Conservation (phyloP, 2,888 invertebrate species). For the Drosophila pegasa region DNA sequence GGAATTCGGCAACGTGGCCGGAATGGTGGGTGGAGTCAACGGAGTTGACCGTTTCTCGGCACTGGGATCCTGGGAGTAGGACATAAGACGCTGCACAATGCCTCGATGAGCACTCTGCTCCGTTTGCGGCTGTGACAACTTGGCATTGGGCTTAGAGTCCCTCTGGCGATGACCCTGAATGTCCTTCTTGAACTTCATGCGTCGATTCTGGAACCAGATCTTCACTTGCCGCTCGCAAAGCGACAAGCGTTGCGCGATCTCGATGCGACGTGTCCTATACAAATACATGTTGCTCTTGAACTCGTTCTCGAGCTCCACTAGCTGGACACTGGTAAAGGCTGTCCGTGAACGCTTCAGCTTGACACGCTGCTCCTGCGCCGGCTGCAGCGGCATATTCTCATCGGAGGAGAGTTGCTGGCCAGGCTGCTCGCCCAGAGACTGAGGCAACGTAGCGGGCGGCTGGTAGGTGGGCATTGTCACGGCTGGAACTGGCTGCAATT, state of each 20-base stretch:
- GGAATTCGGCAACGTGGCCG: conserved; percentile 10
- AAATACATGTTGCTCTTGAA: conserved; percentile 98
- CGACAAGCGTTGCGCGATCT: conserved; percentile 97
- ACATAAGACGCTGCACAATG: conserved; percentile 78
- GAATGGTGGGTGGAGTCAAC: not conserved
- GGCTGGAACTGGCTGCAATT: conserved; percentile 11
- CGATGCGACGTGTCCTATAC: conserved; percentile 95
- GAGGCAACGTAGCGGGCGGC: conserved; percentile 22
- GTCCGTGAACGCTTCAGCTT: conserved; percentile 88
- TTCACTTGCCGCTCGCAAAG: conserved; percentile 95
- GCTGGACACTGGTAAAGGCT: conserved; percentile 97
- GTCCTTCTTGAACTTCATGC: conserved; percentile 90
- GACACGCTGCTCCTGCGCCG: conserved; percentile 58
- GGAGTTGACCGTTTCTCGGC: conserved; percentile 46
- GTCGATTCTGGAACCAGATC: conserved; percentile 93
- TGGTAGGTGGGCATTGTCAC: conserved; percentile 29
- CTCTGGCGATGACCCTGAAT: conserved; percentile 66
- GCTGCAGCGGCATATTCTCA: conserved; percentile 58
- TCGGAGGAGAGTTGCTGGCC: conserved; percentile 63
- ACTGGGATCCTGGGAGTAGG: conserved; percentile 74
- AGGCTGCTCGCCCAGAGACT: conserved; percentile 25
- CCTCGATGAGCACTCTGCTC: conserved; percentile 75
- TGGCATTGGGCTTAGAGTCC: conserved; percentile 52
- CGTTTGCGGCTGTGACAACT: conserved; percentile 55
- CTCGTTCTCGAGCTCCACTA: conserved; percentile 97